Percentiles rank a stretch among this genome's conserved stretches.
Conservation (phyloP, 2,888 invertebrate genomes). For the Galerucella nymphaeae region DNA sequence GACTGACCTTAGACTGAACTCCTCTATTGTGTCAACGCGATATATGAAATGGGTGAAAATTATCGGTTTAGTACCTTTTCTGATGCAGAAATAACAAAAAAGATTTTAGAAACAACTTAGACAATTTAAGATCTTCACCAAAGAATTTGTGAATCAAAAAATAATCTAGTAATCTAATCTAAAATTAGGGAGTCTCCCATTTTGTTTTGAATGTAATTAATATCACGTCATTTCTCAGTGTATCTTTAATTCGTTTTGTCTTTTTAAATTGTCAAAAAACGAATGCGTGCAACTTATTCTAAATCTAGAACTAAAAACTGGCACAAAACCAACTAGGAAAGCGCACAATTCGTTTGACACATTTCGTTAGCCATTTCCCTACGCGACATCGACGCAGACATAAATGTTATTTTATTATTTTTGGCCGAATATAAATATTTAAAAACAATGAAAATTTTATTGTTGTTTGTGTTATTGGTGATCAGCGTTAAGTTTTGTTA, state of each 20-base stretch:
- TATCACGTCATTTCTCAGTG: neutral
- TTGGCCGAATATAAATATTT: neutral
- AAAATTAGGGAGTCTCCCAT: too few relatives aligned
- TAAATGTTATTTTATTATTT: conserved; percentile 12
- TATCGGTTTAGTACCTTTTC: too few relatives aligned
- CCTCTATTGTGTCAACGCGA: too few relatives aligned
- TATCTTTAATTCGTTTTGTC: neutral
- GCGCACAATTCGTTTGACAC: conserved; percentile 15
- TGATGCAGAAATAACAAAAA: too few relatives aligned
- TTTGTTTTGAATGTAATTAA: neutral
- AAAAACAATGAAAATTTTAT: conserved; percentile 11
- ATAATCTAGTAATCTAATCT: too few relatives aligned
- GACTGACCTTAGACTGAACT: too few relatives aligned
- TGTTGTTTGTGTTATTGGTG: neutral
- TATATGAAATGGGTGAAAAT: too few relatives aligned
- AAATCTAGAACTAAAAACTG: conserved; percentile 20
- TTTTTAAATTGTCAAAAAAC: neutral
- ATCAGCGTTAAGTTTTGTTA: conserved; percentile 8
- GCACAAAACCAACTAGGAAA: conserved; percentile 24
- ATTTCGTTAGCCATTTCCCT: conserved; percentile 10
- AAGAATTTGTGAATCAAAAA: too few relatives aligned
- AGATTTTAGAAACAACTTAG: too few relatives aligned
- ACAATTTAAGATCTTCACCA: too few relatives aligned
- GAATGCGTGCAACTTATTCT: conserved; percentile 2
- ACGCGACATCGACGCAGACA: neutral